Evolutionary conservation across 2,113 vertebrate species (phyloP).

Genomic region (Pelobates fuscus): DNA sequence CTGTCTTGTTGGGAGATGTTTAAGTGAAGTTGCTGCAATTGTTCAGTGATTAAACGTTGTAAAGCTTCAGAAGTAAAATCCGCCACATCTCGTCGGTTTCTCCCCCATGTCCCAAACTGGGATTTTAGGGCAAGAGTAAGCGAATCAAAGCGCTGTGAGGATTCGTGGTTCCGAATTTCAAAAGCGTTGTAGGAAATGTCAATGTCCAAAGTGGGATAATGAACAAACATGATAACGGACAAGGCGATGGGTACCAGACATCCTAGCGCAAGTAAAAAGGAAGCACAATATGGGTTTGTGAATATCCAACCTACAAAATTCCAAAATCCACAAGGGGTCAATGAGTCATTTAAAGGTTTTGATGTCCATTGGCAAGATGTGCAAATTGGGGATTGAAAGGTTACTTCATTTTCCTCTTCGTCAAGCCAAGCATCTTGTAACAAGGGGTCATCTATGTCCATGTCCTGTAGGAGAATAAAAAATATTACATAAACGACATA

Average conservation of each 20-base stretch:
- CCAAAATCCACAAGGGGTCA: constrained; percentile 72
- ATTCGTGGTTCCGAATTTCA: constrained; percentile 94
- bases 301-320: constrained; percentile 86
- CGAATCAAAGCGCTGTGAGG: constrained; percentile 90
- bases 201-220: constrained; percentile 91
- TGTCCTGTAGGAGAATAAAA: constrained; percentile 55
- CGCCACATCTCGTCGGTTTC: constrained; percentile 82
- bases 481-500: neutral
- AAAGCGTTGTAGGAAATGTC: constrained; percentile 98
- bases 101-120: constrained; percentile 92
- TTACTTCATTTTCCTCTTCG: constrained; percentile 73
- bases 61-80: constrained; percentile 78
- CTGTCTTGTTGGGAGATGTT: constrained; percentile 47
- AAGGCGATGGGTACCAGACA: constrained; percentile 82
- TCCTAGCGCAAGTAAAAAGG: constrained; percentile 77
- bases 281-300: constrained; percentile 82
- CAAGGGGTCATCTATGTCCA: constrained; percentile 88
- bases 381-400: constrained; percentile 54
- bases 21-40: constrained; percentile 68
- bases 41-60: constrained; percentile 79
- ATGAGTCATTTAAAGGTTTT: constrained; percentile 52
- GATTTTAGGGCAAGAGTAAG: constrained; percentile 88
- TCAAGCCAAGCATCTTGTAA: constrained; percentile 77
- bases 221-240: constrained; percentile 87
- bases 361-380: constrained; percentile 60